A percentile compares a stretch with the other conserved stretches of the same genome.
Conservation (phyloP, 2,113 vertebrate genomes). For the Dromas ardeola region DNA sequence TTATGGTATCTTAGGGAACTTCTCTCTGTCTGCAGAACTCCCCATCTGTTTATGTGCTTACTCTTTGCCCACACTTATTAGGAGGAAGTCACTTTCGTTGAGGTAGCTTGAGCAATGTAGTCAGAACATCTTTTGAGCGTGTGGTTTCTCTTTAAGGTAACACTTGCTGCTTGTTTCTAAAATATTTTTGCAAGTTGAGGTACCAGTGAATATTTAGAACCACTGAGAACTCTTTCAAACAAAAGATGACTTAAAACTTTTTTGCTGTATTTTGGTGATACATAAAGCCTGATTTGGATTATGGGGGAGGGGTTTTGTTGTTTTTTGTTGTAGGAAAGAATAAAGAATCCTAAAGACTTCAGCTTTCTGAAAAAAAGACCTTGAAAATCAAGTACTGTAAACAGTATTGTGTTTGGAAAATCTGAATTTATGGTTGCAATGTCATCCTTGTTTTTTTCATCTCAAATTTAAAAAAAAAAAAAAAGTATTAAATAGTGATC, state of each 20-base stretch:
- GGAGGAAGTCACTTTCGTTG: not conserved
- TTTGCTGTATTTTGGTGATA: not conserved
- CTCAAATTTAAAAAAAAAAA: not conserved
- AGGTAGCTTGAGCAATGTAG: not conserved
- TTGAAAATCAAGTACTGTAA: not conserved
- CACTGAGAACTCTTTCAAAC: not conserved
- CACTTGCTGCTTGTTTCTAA: not conserved
- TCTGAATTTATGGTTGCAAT: not conserved
- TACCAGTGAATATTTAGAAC: not conserved
- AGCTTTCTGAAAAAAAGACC: not conserved
- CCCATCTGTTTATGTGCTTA: not conserved
- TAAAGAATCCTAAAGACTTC: not conserved
- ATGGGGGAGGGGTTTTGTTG: not conserved
- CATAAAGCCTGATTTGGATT: not conserved
- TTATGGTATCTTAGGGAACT: not conserved
- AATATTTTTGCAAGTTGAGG: not conserved
- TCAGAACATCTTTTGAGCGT: not conserved
- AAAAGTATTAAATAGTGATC: not conserved
- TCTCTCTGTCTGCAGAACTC: not conserved
- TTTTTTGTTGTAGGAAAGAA: not conserved
- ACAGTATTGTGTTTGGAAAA: not conserved
- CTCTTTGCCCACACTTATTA: not conserved
- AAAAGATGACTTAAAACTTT: not conserved
- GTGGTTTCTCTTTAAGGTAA: not conserved
- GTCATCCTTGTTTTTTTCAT: not conserved